Evolutionary conservation across 2,888 invertebrate species (phyloP).

Genomic region (Barypeithes pellucidus): DNA sequence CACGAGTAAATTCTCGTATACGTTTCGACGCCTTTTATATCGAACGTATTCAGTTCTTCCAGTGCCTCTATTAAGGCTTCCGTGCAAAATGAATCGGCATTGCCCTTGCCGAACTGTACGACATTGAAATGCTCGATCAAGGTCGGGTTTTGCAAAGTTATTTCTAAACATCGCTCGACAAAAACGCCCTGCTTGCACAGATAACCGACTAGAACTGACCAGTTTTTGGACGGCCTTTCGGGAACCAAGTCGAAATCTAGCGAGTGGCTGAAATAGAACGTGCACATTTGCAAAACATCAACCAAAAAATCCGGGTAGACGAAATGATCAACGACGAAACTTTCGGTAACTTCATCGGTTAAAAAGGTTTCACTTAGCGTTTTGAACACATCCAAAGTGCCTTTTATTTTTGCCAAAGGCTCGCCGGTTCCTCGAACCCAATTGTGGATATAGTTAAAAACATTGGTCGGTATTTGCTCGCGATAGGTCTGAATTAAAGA

Average conservation of each 20-base stretch:
- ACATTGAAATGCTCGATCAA: conserved; percentile 68
- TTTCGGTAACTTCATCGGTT: conserved; percentile 54
- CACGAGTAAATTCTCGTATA: conserved; percentile 73
- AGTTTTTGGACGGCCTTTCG: conserved; percentile 57
- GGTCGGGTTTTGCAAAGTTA: conserved; percentile 69
- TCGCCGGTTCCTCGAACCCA: conserved; percentile 68
- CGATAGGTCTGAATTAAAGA: conserved; percentile 71
- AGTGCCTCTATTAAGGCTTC: conserved; percentile 60
- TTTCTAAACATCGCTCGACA: conserved; percentile 61
- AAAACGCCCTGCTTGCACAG: conserved; percentile 52
- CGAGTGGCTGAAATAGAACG: conserved; percentile 62
- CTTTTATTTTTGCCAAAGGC: conserved; percentile 58
- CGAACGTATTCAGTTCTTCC: conserved; percentile 38
- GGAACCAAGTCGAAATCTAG: conserved; percentile 48
- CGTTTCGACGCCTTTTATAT: conserved; percentile 41
- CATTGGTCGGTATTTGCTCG: conserved; percentile 67
- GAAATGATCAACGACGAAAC: not conserved
- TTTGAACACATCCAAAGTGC: conserved; percentile 57
- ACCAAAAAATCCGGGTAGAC: conserved; percentile 57
- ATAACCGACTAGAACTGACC: conserved; percentile 56
- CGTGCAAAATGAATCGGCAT: conserved; percentile 62
- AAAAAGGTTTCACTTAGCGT: conserved; percentile 59
- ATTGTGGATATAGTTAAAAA: conserved; percentile 71
- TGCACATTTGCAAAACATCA: conserved; percentile 60
- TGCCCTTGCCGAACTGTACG: conserved; percentile 59